phyloP scores from a whole-genome alignment of 2,888 invertebrate species.

The Ctenicera cuprea region DNA sequence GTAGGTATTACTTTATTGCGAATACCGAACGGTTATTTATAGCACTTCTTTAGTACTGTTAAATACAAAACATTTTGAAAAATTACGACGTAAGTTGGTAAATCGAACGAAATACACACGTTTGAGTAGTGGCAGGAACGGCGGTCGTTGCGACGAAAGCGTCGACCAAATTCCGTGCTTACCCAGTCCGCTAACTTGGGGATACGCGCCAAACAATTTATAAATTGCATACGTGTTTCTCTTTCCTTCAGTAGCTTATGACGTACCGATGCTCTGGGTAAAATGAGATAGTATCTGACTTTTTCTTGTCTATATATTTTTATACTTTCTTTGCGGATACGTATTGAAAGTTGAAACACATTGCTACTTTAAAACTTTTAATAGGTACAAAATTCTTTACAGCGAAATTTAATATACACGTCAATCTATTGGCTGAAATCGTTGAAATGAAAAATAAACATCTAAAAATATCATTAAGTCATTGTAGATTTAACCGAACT shows the following conservation, averaged over 20 bases:
- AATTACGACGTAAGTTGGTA: constrained; percentile 35
- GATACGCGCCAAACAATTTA: constrained; percentile 63
- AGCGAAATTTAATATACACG: no score
- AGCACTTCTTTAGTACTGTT: constrained; percentile 37
- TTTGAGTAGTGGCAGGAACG: constrained; percentile 24
- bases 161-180: constrained; percentile 45
- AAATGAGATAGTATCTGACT: constrained; percentile 25
- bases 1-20: constrained; percentile 28
- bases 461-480: no score
- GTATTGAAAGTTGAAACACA: constrained; percentile 1
- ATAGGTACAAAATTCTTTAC: background rate
- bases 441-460: no score
- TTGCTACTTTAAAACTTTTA: background rate
- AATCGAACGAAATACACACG: constrained; percentile 38
- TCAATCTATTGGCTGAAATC: no score
- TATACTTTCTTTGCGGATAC: constrained; percentile 56
- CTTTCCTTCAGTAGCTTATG: constrained; percentile 49
- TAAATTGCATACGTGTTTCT: constrained; percentile 58
- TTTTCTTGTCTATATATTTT: constrained; percentile 37
- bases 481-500: no score
- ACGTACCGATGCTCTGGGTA: constrained; percentile 30
- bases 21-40: constrained; percentile 45
- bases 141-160: constrained; percentile 41
- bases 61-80: constrained; percentile 36
- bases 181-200: constrained; percentile 62